Base-by-base conservation (phyloP, 2,797 vertebrate genomes). In the Poecilia velifera region DNA sequence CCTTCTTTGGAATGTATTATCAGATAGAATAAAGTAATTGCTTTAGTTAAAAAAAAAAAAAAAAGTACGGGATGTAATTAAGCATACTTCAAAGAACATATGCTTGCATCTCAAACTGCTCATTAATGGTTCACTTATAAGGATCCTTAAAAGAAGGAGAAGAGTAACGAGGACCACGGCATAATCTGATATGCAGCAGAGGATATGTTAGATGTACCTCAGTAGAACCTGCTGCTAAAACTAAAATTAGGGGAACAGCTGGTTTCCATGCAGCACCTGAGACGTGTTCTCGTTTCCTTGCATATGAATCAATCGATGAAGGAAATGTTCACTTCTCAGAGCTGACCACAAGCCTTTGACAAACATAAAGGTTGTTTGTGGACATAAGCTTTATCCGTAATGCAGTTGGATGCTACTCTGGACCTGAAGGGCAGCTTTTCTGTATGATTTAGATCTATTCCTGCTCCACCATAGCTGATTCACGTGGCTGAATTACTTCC, bases 71-170 rank as follows among this genome's bases (percentile, higher is more conserved):
- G 64, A 39, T 83, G 76, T 77, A 87, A 86, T 81, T 81, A 87
- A 72, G 71, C 72, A 46, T 6, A 78, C 83, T 84, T 87, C 47
- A 80, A 90, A 81, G 76, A 72, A 84, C 72, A 77, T 49, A 66
- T 41, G 73, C 81, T 86, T 80, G 39, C 84, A 86, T 85, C 71
- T 80, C 71, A 76, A 85, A 78, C 78, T 73, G 71, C 78, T 83
- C 76, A 82, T 82, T 86, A 86, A 81, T 59, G 25, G 47, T 76
- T 88, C 53, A 78, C 82, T 80, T 78, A 41, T 66, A 47, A 25
- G 34, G 74, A 79, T 53, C 64, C 64, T 87, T 18, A 75, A 83
- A 83, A 87, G 73, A 87, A 80, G 55, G 47, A 39, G 51, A 51
- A 82, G 64, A 85, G 80, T 73, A 78, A 75, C 10, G 16, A 62